Conservation (phyloP, 2,113 vertebrate species). For the Perca schrenkii region DNA sequence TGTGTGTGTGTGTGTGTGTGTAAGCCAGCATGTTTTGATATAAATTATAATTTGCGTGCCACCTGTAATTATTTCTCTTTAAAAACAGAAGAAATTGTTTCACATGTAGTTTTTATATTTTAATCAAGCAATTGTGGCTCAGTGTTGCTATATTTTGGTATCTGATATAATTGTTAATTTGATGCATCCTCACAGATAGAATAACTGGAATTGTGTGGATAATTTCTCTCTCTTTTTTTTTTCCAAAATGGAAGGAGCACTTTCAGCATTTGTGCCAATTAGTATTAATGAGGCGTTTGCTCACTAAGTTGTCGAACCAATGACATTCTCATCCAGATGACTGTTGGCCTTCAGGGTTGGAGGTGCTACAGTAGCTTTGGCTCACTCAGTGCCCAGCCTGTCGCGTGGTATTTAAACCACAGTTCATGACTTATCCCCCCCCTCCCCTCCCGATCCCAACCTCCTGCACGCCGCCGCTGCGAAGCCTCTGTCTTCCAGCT, state of each 20-base stretch:
- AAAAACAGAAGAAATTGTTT: not conserved
- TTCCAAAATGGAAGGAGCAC: conserved; percentile 14
- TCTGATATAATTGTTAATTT: not conserved
- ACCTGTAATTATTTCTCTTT: conserved; percentile 46
- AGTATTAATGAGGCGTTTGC: conserved; percentile 73
- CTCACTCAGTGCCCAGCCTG: conserved; percentile 57
- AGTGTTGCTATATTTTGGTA: not conserved
- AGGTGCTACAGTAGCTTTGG: conserved; percentile 65
- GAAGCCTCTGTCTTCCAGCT: conserved; percentile 8
- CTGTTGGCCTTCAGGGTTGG: conserved; percentile 73
- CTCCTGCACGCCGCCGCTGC: conserved; percentile 5
- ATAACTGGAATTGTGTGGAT: conserved; percentile 3
- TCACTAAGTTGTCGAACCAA: conserved; percentile 59
- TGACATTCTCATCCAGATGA: conserved; percentile 71
- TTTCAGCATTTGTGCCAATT: conserved; percentile 62
- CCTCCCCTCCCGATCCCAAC: conserved; percentile 6
- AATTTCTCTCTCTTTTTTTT: not conserved
- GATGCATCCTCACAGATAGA: not conserved
- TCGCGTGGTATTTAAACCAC: conserved; percentile 65
- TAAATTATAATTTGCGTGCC: conserved; percentile 50
- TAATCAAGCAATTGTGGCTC: not conserved
- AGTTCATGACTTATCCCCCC: conserved; percentile 45
- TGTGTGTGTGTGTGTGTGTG: not conserved
- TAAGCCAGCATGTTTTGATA: not conserved
- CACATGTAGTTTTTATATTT: not conserved